Evolutionary conservation across 2,797 vertebrate species (phyloP).

Genomic region (Coracias cyanogaster): DNA sequence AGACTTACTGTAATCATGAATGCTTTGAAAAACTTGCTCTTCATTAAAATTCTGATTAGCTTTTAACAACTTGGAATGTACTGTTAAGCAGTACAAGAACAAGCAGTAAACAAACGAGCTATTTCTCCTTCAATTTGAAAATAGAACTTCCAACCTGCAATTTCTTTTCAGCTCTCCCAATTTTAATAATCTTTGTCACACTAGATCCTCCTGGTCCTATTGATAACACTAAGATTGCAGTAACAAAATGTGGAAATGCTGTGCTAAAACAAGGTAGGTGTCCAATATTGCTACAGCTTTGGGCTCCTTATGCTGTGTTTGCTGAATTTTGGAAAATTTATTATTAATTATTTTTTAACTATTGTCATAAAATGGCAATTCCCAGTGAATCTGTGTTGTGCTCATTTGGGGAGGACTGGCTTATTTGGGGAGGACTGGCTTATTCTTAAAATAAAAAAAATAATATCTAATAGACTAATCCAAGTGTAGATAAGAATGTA

Average conservation of each 20-base stretch:
- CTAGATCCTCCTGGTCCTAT: conserved; percentile 95
- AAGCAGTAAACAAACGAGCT: not conserved
- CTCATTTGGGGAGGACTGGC: too few species aligned
- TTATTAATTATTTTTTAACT: not conserved
- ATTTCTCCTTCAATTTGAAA: not conserved
- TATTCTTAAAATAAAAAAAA: not conserved
- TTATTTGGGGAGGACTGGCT: not conserved
- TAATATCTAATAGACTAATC: not conserved
- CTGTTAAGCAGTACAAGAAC: not conserved
- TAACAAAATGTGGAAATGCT: conserved; percentile 91
- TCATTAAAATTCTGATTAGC: not conserved
- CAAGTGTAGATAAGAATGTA: not conserved
- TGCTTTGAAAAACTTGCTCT: not conserved
- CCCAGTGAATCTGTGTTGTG: not conserved
- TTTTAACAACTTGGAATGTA: not conserved
- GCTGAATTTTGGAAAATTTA: not conserved
- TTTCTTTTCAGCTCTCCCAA: not conserved
- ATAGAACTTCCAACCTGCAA: not conserved
- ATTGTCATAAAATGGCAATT: not conserved
- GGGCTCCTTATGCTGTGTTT: not conserved
- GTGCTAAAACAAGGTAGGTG: conserved; percentile 92
- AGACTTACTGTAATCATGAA: not conserved
- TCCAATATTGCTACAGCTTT: not conserved
- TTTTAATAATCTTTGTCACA: conserved; percentile 39
- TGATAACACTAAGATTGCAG: conserved; percentile 94